Evolutionary conservation across 2,888 invertebrate genomes (phyloP).

Genomic region (Rhimphoctona megacephalus): DNA sequence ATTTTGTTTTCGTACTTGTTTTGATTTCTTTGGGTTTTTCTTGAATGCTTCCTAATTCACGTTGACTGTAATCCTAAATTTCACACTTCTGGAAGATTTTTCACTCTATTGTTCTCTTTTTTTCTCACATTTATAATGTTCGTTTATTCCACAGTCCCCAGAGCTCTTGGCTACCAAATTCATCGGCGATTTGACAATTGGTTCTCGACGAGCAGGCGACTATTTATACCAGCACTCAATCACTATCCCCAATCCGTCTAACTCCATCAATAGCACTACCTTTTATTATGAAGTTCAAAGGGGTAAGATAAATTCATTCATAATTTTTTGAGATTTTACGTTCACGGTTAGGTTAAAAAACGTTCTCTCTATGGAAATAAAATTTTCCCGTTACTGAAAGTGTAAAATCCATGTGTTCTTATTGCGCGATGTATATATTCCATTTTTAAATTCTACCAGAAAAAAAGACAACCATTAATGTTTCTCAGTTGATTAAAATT

Average conservation of each 20-base stretch:
- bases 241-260: neutral
- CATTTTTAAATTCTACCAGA: too few species aligned
- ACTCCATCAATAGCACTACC: neutral
- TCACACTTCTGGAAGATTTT: neutral
- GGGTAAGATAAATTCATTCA: neutral
- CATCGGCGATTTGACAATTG: conserved; percentile 28
- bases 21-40: neutral
- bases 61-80: neutral
- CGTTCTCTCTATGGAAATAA: too few species aligned
- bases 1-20: too few species aligned
- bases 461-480: too few species aligned
- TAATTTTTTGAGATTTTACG: neutral
- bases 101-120: neutral
- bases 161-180: neutral
- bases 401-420: too few species aligned
- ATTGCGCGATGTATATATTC: too few species aligned
- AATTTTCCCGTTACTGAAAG: too few species aligned
- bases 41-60: too few species aligned
- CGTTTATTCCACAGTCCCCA: neutral
- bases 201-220: neutral
- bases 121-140: neutral
- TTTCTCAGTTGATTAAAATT: too few species aligned
- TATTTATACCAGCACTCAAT: neutral
- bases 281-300: neutral
- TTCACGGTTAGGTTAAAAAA: neutral